Base-by-base conservation (phyloP, 37 sponge, comb jelly and placozoan genomes). In the Bolinopsis microptera region DNA sequence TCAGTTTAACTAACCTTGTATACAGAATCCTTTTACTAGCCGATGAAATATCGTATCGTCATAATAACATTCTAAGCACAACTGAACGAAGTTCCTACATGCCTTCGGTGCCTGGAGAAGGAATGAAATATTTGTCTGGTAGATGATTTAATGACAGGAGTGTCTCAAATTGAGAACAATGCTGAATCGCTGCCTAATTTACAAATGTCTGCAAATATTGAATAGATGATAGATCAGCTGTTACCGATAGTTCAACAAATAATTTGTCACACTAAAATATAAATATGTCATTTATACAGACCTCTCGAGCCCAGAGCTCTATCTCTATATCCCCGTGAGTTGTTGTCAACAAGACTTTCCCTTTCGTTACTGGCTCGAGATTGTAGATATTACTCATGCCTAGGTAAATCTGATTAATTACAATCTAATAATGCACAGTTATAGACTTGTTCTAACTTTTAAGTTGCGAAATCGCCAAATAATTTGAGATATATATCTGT, bases 21-120 rank as follows among this genome's bases (percentile, higher is more conserved):
- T 28, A 69, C 93, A 93, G 90, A 86, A 86, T 94, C 96, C 93
- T 76, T 83, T 38, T 23, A 98, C 93, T 9, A 98, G 93, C 68
- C 99, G 67, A 90, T 98, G 99, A 94, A 98, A 98, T 5, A 97
- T 95, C 23, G 95, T 96, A 22, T 93, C 95, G 68, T 97, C 94
- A 77, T 98, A 98, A 94, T 98, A 98, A 28, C 97, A 95, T 39
- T 98, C 99, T 93, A 97, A 76, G 69, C 99, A 98, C 88, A 98
- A 94, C 94, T 98, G 99, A 0, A 98, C 95, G 92, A 98, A 98
- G 96, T 98, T 98, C 41, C 99, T 88, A 76, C 99, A 98, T 8
- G 99, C 96, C 88, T 97, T 76, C 25, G 99, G 99, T 5, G 97
- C 93, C 94, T 86, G 90, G 23, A 35, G 23, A 32, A 24, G n/a